Base-by-base conservation (phyloP, 1,140 invertebrate species). In the Druon quercuslanigerum region DNA sequence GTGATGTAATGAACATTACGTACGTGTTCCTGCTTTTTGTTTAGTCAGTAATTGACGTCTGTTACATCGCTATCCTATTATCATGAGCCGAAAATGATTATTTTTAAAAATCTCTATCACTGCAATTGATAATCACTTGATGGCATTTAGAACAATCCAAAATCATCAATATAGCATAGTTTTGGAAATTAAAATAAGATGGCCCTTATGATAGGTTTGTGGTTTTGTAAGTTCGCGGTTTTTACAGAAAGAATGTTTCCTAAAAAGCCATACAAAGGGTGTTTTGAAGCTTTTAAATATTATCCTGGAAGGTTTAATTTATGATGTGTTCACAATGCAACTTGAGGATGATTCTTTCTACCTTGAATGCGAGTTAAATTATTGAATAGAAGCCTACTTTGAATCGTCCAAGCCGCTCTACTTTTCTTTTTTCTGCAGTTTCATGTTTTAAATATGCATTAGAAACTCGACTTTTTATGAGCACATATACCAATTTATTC, bases 1-100 rank as follows among this genome's bases (percentile, higher is more conserved):
- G 33, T 66, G 60, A 66, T 66, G 60, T 66, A 66, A 66, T 33
- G 40, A 33, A n/a, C 14, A 40, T 66, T 66, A 66, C 60, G 13
- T 40, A 66, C 57, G 13, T 66, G 57, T 66, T 66, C 57, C 57
- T 66, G 60, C 60, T 66, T 40, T 66, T 66, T 66, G 60, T 66
- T 20, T 66, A 66, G 25, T 66, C 60, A 66, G 60, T 25, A 66
- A 66, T 66, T 33, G 60, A 40, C 57, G 25, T 8, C 8, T 40
- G 60, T 66, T 66, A 66, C 25, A 33, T 66, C 13, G 13, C 60
- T n/a, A 40, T 7, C 33, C 60, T 25, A 40, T 66, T 66, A 66
- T 66, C 14, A 40, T 25, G 13, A 46, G 40, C 40, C 7, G 8
- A 46, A 46, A 46, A 11, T 11, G 40, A 9, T 46, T 1, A 46